phyloP scores from a whole-genome alignment of 2,888 invertebrate genomes.

The Lordiphosa andalusiaca region DNA sequence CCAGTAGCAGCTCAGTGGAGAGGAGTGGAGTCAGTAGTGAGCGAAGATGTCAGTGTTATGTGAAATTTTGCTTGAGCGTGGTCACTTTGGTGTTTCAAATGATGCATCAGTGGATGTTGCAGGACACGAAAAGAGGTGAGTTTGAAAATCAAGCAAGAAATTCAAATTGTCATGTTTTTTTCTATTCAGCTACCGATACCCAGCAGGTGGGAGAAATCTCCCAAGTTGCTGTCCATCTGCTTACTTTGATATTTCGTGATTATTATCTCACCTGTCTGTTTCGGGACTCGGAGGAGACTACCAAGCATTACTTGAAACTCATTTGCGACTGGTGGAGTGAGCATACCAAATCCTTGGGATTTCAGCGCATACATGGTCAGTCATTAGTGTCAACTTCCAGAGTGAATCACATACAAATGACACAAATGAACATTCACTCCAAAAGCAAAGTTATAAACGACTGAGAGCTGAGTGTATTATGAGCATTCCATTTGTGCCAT shows the following conservation, averaged over 20 bases:
- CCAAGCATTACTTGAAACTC: slow-evolving; percentile 73
- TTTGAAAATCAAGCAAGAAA: too few relatives aligned
- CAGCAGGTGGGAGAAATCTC: slow-evolving; percentile 68
- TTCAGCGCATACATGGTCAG: slow-evolving; percentile 69
- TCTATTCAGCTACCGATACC: slow-evolving; percentile 60
- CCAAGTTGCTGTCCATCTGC: slow-evolving; percentile 68
- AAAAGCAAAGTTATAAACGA: too few relatives aligned
- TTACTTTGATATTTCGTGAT: slow-evolving; percentile 75
- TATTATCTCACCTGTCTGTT: slow-evolving; percentile 74
- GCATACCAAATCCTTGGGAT: slow-evolving; percentile 52
- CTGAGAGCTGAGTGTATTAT: too few relatives aligned
- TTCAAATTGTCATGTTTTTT: neutral
- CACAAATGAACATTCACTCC: too few relatives aligned
- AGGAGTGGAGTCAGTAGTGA: too few relatives aligned
- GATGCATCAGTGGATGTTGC: slow-evolving; percentile 72
- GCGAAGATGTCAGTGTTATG: slow-evolving; percentile 71
- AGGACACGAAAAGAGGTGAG: slow-evolving; percentile 46
- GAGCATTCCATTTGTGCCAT: too few relatives aligned
- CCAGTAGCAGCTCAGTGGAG: neutral
- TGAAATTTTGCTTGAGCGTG: slow-evolving; percentile 74
- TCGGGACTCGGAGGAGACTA: slow-evolving; percentile 76
- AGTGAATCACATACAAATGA: too few relatives aligned
- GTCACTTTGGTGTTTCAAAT: slow-evolving; percentile 76
- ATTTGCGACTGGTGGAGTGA: slow-evolving; percentile 76
- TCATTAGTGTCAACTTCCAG: neutral